These are phyloP conservation scores for Eonycteris spelaea DNA, from an alignment of 2,113 vertebrate species.

Conservation along the genomic window DNA sequence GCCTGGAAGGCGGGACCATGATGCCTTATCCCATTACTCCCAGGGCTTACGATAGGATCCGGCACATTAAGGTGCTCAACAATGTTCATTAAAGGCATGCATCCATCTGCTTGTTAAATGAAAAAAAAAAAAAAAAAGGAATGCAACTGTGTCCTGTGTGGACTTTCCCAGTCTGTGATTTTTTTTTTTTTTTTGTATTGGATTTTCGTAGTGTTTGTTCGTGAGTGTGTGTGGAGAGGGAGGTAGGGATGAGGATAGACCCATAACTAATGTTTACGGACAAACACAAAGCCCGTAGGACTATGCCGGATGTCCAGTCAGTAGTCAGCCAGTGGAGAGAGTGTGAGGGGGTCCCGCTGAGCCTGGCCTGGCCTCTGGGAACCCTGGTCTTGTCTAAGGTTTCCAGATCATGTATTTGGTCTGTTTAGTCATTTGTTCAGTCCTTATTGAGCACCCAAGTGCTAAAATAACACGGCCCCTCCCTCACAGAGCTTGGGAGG, in stretches of 20 bases:
- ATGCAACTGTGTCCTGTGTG: not conserved
- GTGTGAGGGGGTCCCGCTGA: fast-evolving
- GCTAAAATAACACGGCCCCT: not conserved
- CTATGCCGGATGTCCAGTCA: fast-evolving
- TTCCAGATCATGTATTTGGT: not conserved
- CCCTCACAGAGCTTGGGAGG: not conserved
- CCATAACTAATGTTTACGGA: not conserved
- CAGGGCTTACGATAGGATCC: too few relatives aligned
- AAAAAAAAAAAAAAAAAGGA: not conserved
- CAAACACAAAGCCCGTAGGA: not conserved
- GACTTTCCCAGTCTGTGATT: not conserved
- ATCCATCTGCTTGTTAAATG: not conserved
- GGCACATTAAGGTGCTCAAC: not conserved
- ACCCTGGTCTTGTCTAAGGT: fast-evolving
- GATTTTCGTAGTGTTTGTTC: not conserved
- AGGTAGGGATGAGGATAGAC: not conserved
- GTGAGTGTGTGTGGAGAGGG: not conserved
- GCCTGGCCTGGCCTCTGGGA: not conserved
- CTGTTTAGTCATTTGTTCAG: not conserved
- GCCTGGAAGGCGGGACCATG: not conserved
- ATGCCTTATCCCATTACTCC: not conserved
- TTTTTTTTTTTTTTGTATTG: not conserved
- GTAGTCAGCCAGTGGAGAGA: not conserved
- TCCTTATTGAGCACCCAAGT: not conserved
- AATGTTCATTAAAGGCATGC: too few relatives aligned